phyloP scores from a whole-genome alignment of 1,140 invertebrate genomes.

The Pogonus chalceus region DNA sequence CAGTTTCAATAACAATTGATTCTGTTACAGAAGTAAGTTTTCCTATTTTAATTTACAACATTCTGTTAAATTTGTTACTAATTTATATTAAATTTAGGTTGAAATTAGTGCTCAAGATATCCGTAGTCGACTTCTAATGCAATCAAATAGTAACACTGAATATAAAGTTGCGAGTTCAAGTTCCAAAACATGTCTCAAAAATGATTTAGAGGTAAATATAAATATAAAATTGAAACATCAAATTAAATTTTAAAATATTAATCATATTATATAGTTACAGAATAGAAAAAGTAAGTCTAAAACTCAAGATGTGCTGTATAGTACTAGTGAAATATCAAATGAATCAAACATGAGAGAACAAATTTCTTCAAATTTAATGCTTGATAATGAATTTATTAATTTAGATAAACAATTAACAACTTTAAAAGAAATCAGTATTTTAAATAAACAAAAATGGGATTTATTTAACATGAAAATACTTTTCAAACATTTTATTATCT shows the following conservation, averaged over 20 bases:
- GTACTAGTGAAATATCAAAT: neutral
- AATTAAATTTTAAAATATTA: too few relatives aligned
- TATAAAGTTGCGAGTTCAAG: neutral
- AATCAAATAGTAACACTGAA: neutral
- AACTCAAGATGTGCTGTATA: too few relatives aligned
- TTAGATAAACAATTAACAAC: neutral
- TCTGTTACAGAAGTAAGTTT: conserved; percentile 45
- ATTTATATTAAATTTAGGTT: conserved; percentile 31
- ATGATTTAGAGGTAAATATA: too few relatives aligned
- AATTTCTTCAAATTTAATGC: conserved; percentile 5
- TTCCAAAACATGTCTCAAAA: neutral
- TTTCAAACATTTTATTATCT: conserved; percentile 29
- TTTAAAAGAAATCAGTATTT: conserved; percentile 7
- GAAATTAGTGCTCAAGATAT: conserved; percentile 65
- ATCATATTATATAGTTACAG: too few relatives aligned
- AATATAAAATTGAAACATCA: too few relatives aligned
- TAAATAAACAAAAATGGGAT: conserved; percentile 19
- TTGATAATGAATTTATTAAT: conserved; percentile 6
- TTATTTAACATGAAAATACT: conserved; percentile 24
- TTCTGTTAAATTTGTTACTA: conserved; percentile 8
- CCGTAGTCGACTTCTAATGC: neutral
- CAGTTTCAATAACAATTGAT: conserved; percentile 47
- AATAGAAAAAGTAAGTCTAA: too few relatives aligned
- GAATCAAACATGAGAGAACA: too few relatives aligned
- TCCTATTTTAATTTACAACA: neutral